These are phyloP conservation scores for Habroteleia sp. DNA, from an alignment of 2,888 invertebrate genomes.

Conservation along the genomic window DNA sequence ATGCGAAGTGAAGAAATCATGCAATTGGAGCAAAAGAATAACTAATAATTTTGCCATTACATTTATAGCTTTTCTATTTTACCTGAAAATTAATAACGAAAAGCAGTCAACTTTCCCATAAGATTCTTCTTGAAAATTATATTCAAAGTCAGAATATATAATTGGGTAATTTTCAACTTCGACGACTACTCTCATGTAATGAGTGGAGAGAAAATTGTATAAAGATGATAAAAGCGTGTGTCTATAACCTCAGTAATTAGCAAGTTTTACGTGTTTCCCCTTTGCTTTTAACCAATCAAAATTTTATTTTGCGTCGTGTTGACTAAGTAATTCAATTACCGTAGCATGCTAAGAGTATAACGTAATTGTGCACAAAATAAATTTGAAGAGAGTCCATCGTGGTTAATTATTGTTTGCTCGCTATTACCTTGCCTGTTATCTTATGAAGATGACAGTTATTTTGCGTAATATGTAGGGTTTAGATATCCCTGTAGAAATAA, in stretches of 20 bases:
- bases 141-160: slow-evolving; percentile 8
- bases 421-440: too few species aligned
- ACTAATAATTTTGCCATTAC: too few species aligned
- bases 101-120: slow-evolving; percentile 2
- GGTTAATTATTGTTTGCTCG: too few species aligned
- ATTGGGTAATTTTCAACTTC: slow-evolving; percentile 12
- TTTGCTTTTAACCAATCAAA: slow-evolving; percentile 27
- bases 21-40: too few species aligned
- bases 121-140: slow-evolving; percentile 1
- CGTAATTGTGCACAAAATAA: too few species aligned
- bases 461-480: too few species aligned
- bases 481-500: too few species aligned
- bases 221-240: slow-evolving; percentile 17
- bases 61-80: too few species aligned
- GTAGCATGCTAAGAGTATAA: too few species aligned
- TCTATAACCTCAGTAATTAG: slow-evolving; percentile 21
- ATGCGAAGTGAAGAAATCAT: too few species aligned
- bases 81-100: background rate
- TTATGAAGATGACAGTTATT: too few species aligned
- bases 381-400: too few species aligned
- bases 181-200: slow-evolving; percentile 13
- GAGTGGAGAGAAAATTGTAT: slow-evolving; percentile 16
- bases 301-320: slow-evolving; percentile 7
- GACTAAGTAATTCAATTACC: slow-evolving; percentile 34
- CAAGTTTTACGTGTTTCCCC: slow-evolving; percentile 9